Conservation (phyloP, 1,140 invertebrate species). For the Trichonephila clavata region DNA sequence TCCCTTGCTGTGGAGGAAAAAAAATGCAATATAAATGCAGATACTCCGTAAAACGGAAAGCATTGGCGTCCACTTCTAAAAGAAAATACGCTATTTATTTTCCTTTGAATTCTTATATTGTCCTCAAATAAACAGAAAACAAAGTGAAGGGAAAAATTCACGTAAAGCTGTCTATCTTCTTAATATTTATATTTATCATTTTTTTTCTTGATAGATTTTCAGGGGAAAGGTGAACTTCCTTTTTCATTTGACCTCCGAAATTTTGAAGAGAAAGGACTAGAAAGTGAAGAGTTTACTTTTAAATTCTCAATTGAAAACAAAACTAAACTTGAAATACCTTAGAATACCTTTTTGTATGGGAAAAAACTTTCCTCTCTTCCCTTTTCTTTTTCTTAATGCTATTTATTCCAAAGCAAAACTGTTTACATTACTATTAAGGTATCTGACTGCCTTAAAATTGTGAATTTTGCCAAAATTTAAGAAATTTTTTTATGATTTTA, state of each 20-base stretch:
- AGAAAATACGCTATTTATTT: slow-evolving; percentile 65
- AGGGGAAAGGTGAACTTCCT: neutral
- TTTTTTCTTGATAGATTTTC: neutral
- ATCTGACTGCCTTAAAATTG: no score
- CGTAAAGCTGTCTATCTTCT: slow-evolving; percentile 21
- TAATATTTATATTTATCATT: slow-evolving; percentile 51
- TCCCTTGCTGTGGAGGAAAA: neutral
- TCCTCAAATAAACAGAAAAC: neutral
- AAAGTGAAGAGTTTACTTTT: neutral
- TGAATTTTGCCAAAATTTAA: no score
- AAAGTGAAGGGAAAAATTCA: slow-evolving; percentile 18
- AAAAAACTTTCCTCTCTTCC: no score
- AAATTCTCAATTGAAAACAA: neutral
- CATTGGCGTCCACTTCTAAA: neutral
- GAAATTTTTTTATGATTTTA: no score
- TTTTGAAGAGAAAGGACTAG: neutral
- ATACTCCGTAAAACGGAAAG: slow-evolving; percentile 26
- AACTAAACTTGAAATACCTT: no score
- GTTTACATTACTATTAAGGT: no score
- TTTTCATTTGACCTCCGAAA: neutral
- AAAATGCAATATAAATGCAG: slow-evolving; percentile 69
- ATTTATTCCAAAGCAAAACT: no score
- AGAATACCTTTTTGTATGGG: no score
- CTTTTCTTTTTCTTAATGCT: no score
- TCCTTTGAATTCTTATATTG: slow-evolving; percentile 54